A percentile compares a stretch with the other conserved stretches of the same genome.
Evolutionary conservation across 1,140 invertebrate species (phyloP).

Genomic region (Drosophila quadrilineata): DNA sequence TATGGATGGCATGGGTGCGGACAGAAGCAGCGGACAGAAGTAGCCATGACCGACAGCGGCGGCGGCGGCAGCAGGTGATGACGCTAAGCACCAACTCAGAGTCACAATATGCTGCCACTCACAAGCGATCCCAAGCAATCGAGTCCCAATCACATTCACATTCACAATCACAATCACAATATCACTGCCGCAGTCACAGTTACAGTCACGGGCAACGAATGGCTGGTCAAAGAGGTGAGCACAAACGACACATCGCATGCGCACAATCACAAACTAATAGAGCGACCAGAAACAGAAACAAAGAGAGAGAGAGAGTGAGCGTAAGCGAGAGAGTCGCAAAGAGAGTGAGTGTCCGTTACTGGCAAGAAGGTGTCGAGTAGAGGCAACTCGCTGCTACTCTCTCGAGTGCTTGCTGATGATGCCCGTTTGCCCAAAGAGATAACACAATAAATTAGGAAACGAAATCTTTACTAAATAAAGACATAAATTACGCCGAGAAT

Average conservation of each 20-base stretch:
- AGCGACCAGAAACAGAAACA: constrained; percentile 16
- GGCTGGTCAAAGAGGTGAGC: constrained; percentile 74
- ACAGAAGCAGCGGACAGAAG: background rate
- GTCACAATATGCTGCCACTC: no score
- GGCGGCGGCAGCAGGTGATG: constrained; percentile 3
- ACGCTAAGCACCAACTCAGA: no score
- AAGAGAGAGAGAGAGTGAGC: background rate
- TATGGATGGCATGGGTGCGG: background rate
- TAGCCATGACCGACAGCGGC: background rate
- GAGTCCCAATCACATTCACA: no score
- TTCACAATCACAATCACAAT: no score
- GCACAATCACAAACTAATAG: constrained; percentile 60
- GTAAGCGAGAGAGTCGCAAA: background rate
- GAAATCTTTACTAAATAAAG: constrained; percentile 82
- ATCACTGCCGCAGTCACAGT: no score
- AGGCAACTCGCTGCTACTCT: constrained; percentile 2
- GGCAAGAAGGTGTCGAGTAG: constrained; percentile 36
- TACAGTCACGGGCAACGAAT: constrained; percentile 56
- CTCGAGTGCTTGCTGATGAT: constrained; percentile 18
- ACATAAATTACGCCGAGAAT: constrained; percentile 81
- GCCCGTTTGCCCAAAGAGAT: constrained; percentile 76
- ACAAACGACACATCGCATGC: constrained; percentile 80
- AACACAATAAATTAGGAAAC: constrained; percentile 82
- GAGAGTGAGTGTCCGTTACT: background rate
- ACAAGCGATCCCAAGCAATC: no score